Evolutionary conservation across 2,888 invertebrate species (phyloP).

Genomic region (Penaeus monodon): DNA sequence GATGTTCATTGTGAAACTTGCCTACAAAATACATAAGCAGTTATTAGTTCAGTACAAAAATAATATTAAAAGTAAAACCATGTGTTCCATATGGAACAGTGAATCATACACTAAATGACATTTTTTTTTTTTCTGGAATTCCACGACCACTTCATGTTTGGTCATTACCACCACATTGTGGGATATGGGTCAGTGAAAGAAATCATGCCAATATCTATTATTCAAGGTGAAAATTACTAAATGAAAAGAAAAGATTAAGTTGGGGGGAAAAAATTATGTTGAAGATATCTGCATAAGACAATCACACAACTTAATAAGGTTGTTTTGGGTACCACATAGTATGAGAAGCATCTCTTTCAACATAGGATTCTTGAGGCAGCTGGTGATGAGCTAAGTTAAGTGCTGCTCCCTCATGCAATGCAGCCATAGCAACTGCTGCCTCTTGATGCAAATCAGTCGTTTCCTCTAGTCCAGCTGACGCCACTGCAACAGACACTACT

Average conservation of each 20-base stretch:
- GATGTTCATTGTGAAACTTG: slow-evolving; percentile 48
- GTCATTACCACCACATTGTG: too few relatives aligned
- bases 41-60: slow-evolving; percentile 53
- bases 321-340: slow-evolving; percentile 55
- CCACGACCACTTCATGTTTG: too few relatives aligned
- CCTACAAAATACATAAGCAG: slow-evolving; percentile 39
- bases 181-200: too few relatives aligned
- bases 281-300: too few relatives aligned
- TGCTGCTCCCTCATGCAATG: slow-evolving; percentile 59
- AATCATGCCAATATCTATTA: too few relatives aligned
- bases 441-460: slow-evolving; percentile 54
- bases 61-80: slow-evolving; percentile 48
- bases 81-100: slow-evolving; percentile 22
- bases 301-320: slow-evolving; percentile 12
- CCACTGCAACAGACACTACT: slow-evolving; percentile 29
- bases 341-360: slow-evolving; percentile 41
- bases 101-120: not conserved
- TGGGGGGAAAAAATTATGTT: too few relatives aligned
- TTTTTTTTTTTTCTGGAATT: too few relatives aligned
- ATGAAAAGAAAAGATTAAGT: too few relatives aligned
- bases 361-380: slow-evolving; percentile 42
- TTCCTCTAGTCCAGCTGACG: slow-evolving; percentile 46
- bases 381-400: slow-evolving; percentile 57
- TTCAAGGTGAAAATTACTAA: too few relatives aligned
- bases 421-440: slow-evolving; percentile 63